phyloP scores from a whole-genome alignment of 2,113 vertebrate species.

The Gambusia affinis region DNA sequence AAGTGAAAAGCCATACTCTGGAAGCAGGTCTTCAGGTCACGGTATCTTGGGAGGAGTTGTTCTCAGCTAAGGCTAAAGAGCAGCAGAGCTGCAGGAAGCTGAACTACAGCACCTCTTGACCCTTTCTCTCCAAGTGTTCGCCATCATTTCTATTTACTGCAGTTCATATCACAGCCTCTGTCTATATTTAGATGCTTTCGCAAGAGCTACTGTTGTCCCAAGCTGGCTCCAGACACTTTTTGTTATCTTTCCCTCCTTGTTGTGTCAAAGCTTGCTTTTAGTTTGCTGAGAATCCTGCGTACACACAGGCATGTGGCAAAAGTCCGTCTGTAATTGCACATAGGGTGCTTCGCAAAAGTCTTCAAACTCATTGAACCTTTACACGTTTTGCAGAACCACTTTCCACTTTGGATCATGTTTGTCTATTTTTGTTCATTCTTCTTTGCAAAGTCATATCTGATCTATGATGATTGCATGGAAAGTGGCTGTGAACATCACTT shows the following conservation, averaged over 20 bases:
- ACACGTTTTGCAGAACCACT: too few species aligned
- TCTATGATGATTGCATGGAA: too few species aligned
- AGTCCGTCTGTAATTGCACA: neutral
- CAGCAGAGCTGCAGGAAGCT: constrained; percentile 24
- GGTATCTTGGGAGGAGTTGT: neutral
- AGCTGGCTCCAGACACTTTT: constrained; percentile 42
- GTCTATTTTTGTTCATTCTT: too few species aligned
- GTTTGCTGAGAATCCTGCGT: constrained; percentile 22
- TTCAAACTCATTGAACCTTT: neutral
- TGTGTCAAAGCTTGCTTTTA: constrained; percentile 13
- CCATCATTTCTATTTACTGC: constrained; percentile 63
- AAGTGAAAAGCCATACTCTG: constrained; percentile 4
- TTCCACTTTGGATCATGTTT: too few species aligned
- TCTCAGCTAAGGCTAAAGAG: constrained; percentile 15
- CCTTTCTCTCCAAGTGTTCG: constrained; percentile 39
- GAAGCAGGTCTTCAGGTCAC: constrained; percentile 13
- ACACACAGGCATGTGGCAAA: constrained; percentile 47
- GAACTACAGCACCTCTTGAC: constrained; percentile 39
- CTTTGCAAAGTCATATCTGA: too few species aligned
- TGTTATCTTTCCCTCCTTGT: constrained; percentile 10
- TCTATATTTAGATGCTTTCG: constrained; percentile 79
- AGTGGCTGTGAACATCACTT: too few species aligned
- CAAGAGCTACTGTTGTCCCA: constrained; percentile 45
- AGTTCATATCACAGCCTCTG: constrained; percentile 42
- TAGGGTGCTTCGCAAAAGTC: neutral